A percentile compares a stretch with the other conserved stretches of the same genome.
Evolutionary conservation across 2,888 invertebrate genomes (phyloP).

Genomic region (Dromius quadrimaculatus): DNA sequence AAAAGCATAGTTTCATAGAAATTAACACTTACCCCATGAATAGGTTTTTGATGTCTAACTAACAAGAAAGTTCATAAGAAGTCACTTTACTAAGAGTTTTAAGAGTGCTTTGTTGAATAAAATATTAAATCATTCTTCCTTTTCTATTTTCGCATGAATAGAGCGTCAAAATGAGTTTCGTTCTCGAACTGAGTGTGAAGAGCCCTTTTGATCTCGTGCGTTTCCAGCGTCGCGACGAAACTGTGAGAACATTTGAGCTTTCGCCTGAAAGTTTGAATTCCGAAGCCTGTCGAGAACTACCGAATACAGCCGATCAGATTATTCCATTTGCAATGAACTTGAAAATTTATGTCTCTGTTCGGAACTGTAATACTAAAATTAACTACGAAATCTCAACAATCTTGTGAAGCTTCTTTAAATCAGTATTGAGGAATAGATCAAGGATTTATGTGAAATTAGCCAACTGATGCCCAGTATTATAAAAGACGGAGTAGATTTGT

Average conservation of each 20-base stretch:
- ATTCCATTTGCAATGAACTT: slow-evolving; percentile 34
- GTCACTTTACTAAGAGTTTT: slow-evolving; percentile 1
- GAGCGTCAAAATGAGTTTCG: slow-evolving; percentile 1
- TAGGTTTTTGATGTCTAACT: too few relatives aligned
- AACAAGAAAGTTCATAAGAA: slow-evolving; percentile 7
- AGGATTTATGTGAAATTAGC: too few relatives aligned
- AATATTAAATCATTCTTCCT: neutral
- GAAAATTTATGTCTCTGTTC: slow-evolving; percentile 45
- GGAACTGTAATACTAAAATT: neutral
- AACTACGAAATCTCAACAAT: neutral
- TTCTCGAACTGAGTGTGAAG: slow-evolving; percentile 11
- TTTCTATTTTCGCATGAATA: neutral
- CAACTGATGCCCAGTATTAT: too few relatives aligned
- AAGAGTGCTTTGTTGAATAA: neutral
- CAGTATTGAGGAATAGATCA: neutral
- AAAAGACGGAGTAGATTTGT: too few relatives aligned
- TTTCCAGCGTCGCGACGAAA: slow-evolving; percentile 43
- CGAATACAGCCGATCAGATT: slow-evolving; percentile 20
- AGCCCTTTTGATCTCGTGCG: slow-evolving; percentile 39
- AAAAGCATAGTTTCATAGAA: too few relatives aligned
- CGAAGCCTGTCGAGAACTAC: slow-evolving; percentile 16
- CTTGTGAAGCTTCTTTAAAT: neutral
- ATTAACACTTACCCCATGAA: too few relatives aligned
- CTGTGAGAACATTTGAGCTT: slow-evolving; percentile 30
- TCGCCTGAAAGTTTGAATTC: slow-evolving; percentile 47